Base-by-base conservation (phyloP, 2,888 invertebrate genomes). In the Drosophila birchii region DNA sequence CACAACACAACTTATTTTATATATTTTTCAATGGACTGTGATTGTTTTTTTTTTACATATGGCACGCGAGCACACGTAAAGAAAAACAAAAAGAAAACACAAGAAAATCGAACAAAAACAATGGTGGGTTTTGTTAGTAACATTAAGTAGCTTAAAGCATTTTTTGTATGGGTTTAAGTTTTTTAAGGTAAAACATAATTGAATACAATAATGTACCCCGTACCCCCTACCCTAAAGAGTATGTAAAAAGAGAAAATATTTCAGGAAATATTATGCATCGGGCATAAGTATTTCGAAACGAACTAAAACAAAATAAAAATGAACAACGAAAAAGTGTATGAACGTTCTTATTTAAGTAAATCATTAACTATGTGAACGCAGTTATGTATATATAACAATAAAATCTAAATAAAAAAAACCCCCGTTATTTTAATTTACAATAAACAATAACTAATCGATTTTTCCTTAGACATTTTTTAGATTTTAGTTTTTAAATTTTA, bases 91-190 rank as follows among this genome's bases (percentile, higher is more conserved):
- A 75, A 77, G 49, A 81, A 75, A 75, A 49, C 68, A 67, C 58
- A 66, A 66, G 61, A 64, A 64, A 75, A 64, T 59, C 41, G 62
- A 73, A 75, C 75, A 69, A 81, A 76, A 67, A 70, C 51, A 66
- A 73, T 78, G 82, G 84, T 83, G 85, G 84, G 82, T 89, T 79
- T 78, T 82, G 80, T 87, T 80, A 80, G 49, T 78, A 75, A 66
- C 43, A 71, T 78, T 78, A 80, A 85, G 83, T 83, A 85, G 85
- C 75, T 71, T 88, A 82, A 77, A 81, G 66, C 79, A 84, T 86
- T 80, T 60, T 78, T 86, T 88, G 80, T 84, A 86, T 86, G 88
- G 86, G 86, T 76, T 84, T 86, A 84, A 84, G 80, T 85, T 86
- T 85, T 82, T 49, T 88, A 78, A 84, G 88, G 67, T 81, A 81